Evolutionary conservation across 2,113 vertebrate genomes (phyloP).

Genomic region (Corythoichthys haematopterus): DNA sequence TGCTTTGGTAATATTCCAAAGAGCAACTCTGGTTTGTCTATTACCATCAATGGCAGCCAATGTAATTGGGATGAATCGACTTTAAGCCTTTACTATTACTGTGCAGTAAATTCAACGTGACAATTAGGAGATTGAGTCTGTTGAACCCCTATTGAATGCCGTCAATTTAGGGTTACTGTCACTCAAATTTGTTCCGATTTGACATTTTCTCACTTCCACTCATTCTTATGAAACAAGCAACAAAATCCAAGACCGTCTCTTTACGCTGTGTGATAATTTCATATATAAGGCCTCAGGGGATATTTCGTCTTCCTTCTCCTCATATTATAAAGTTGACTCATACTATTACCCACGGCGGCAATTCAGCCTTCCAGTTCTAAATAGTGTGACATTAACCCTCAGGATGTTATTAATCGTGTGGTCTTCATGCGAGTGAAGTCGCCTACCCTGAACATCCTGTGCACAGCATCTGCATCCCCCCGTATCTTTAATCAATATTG

Average conservation of each 20-base stretch:
- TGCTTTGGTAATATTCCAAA: no score
- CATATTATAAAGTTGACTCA: not conserved
- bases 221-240: not conserved
- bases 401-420: slow-evolving; percentile 14
- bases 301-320: not conserved
- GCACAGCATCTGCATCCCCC: slow-evolving; percentile 20
- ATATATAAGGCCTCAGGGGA: not conserved
- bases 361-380: slow-evolving; percentile 17
- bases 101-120: no score
- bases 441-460: slow-evolving; percentile 6
- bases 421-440: not conserved
- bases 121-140: no score
- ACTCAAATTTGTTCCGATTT: no score
- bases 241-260: no score
- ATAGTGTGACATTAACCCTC: slow-evolving; percentile 25
- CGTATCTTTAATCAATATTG: slow-evolving; percentile 55
- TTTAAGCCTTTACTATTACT: no score
- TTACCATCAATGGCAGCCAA: no score
- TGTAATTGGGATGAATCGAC: no score
- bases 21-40: no score
- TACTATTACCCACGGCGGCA: slow-evolving; percentile 3
- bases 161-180: no score
- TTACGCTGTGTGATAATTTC: no score
- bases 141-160: no score
- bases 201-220: not conserved